Evolutionary conservation across 92 coral and sea anemone genomes (phyloP).

Genomic region (Heteractis magnifica): DNA sequence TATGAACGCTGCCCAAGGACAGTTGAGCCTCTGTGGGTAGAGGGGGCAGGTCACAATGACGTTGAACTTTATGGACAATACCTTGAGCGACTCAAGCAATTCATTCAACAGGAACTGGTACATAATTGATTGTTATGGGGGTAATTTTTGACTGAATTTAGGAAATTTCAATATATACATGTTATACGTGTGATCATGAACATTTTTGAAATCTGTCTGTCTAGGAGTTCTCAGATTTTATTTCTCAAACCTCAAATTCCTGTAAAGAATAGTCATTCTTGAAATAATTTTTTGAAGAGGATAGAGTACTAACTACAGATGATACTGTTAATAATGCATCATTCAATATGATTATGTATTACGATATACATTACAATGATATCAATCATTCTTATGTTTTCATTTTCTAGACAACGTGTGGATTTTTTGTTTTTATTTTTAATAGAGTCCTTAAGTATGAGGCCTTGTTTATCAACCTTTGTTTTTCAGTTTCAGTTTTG

Average conservation of each 20-base stretch:
- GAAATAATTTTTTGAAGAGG: not conserved
- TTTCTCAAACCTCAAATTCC: not conserved
- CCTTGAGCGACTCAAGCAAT: slow-evolving; percentile 94
- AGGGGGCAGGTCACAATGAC: slow-evolving; percentile 99
- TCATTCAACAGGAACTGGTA: slow-evolving; percentile 95
- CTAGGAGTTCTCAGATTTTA: not conserved
- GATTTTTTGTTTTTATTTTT: not conserved
- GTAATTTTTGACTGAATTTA: slow-evolving; percentile 11
- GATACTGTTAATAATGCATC: not conserved
- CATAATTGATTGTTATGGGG: slow-evolving; percentile 49
- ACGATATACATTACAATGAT: not conserved
- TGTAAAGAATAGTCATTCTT: not conserved
- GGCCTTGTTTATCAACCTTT: not conserved
- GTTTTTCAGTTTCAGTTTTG: not conserved
- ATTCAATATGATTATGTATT: not conserved
- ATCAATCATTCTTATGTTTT: not conserved
- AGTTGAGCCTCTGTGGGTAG: slow-evolving; percentile 98
- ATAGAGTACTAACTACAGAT: not conserved
- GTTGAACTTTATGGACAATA: slow-evolving; percentile 99
- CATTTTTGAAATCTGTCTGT: not conserved
- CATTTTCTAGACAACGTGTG: not conserved
- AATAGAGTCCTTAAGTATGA: not conserved
- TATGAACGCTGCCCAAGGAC: slow-evolving; percentile 96
- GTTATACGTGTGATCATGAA: not conserved
- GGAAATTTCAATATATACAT: not conserved